These are phyloP conservation scores for Clangula hyemalis DNA, from an alignment of 2,797 vertebrate genomes.

Conservation along the genomic window DNA sequence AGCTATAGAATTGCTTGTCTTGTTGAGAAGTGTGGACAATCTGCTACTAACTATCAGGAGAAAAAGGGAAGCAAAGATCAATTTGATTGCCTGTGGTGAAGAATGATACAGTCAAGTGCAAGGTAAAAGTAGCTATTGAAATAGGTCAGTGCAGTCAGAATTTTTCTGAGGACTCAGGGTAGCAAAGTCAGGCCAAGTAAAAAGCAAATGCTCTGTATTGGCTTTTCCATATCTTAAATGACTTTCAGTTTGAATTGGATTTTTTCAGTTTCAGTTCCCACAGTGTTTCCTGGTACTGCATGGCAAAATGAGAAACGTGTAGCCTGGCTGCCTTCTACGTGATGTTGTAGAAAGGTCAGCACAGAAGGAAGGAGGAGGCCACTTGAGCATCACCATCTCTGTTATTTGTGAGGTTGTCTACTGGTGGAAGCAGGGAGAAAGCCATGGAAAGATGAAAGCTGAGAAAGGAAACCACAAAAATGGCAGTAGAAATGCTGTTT, in stretches of 20 bases:
- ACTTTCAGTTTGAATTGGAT: neutral
- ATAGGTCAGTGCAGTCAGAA: neutral
- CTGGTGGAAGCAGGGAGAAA: neutral
- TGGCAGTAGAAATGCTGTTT: neutral
- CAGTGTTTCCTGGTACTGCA: neutral
- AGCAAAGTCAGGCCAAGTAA: constrained; percentile 21
- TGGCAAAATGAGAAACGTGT: neutral
- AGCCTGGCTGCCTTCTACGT: neutral
- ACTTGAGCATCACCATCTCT: neutral
- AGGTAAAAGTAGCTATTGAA: constrained; percentile 36
- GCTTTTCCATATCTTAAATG: neutral
- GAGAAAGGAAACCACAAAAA: neutral
- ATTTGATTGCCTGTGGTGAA: neutral
- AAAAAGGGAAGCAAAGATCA: neutral
- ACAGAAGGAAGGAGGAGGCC: neutral
- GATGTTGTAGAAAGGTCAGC: neutral
- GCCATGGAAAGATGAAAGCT: neutral
- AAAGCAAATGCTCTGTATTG: neutral
- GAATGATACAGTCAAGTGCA: neutral
- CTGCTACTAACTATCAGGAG: neutral
- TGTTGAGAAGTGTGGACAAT: neutral
- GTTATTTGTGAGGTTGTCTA: neutral
- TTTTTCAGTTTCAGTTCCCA: neutral
- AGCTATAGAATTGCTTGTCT: neutral
- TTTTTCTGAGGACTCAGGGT: neutral